phyloP scores from a whole-genome alignment of 53 echinoderm and acorn worm species.

The Mesocentrotus franciscanus region DNA sequence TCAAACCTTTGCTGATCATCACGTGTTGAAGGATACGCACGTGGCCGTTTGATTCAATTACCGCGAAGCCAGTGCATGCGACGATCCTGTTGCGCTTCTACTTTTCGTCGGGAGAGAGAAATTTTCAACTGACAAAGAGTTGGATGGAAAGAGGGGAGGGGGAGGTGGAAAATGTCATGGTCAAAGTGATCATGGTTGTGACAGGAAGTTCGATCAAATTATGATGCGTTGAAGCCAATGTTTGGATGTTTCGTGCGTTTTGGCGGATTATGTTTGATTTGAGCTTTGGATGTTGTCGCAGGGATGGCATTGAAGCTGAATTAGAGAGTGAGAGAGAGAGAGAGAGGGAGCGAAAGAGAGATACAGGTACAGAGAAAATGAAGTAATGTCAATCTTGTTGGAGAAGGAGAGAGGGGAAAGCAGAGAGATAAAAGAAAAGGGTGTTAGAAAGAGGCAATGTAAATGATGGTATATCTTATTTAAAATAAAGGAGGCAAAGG shows the following conservation, averaged over 20 bases:
- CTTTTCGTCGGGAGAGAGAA: background rate
- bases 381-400: too few relatives aligned
- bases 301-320: background rate
- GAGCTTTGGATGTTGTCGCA: background rate
- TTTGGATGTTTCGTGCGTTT: background rate
- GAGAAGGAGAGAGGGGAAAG: too few relatives aligned
- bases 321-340: background rate
- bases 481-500: background rate
- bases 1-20: slow-evolving; percentile 54
- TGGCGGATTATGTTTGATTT: slow-evolving; percentile 4
- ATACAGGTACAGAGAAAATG: too few relatives aligned
- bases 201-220: background rate
- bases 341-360: background rate
- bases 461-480: too few relatives aligned
- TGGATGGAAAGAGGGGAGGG: background rate
- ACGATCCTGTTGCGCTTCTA: slow-evolving; percentile 29
- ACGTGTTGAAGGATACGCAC: slow-evolving; percentile 37
- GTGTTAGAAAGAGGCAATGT: too few relatives aligned
- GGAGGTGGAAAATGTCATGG: slow-evolving; percentile 33
- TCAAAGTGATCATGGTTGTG: slow-evolving; percentile 16
- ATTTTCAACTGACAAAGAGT: background rate
- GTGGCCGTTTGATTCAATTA: slow-evolving; percentile 51
- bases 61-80: background rate
- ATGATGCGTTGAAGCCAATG: background rate
- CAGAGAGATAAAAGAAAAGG: too few relatives aligned